phyloP scores from a whole-genome alignment of 2,888 invertebrate species.

The Rotaria sp. region DNA sequence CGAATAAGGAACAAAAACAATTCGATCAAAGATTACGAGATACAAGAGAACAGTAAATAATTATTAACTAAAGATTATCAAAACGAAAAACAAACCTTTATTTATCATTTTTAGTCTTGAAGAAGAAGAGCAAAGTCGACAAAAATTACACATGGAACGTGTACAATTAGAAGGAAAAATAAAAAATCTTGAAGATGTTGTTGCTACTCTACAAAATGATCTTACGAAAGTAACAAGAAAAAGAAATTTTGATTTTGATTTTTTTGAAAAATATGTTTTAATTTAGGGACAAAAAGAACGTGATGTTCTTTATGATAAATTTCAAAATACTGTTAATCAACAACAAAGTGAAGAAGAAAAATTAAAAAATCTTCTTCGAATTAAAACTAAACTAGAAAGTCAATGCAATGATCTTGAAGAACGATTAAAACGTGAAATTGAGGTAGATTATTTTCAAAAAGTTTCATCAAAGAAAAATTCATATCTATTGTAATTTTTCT shows the following conservation, averaged over 20 bases:
- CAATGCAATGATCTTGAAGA: conserved; percentile 90
- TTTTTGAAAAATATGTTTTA: conserved; percentile 63
- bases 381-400: conserved; percentile 88
- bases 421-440: conserved; percentile 78
- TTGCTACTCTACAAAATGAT: conserved; percentile 68
- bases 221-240: neutral
- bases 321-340: conserved; percentile 80
- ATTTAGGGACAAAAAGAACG: conserved; percentile 80
- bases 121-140: conserved; percentile 83
- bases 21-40: conserved; percentile 74
- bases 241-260: neutral
- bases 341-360: conserved; percentile 96
- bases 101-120: conserved; percentile 61
- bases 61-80: neutral
- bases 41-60: conserved; percentile 51
- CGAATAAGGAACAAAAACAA: conserved; percentile 85
- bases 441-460: conserved; percentile 39
- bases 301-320: conserved; percentile 83
- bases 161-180: conserved; percentile 82
- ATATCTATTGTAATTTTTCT: too few relatives aligned
- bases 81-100: neutral
- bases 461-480: neutral
- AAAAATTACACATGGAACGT: conserved; percentile 91
- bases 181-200: conserved; percentile 88
- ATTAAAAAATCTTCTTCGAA: conserved; percentile 63